These are phyloP conservation scores for Phenganax marumi DNA, from an alignment of 92 coral and sea anemone genomes.

Conservation along the genomic window DNA sequence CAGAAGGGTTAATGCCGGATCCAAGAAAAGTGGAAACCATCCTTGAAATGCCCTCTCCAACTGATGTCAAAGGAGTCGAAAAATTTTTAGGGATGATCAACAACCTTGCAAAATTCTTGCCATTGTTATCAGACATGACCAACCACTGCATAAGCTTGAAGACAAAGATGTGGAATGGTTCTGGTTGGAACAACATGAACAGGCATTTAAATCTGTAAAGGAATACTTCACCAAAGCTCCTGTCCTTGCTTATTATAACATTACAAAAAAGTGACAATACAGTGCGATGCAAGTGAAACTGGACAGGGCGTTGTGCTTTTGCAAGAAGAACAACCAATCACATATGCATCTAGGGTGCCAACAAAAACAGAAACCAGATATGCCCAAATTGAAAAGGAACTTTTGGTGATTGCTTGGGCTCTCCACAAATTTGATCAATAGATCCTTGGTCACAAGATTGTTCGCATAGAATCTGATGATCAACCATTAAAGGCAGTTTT, in stretches of 20 bases:
- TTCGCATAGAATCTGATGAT: constrained; percentile 46
- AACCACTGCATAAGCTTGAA: constrained; percentile 48
- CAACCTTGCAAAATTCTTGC: constrained; percentile 60
- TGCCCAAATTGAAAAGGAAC: constrained; percentile 44
- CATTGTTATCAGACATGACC: constrained; percentile 60
- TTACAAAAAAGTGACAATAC: constrained; percentile 56
- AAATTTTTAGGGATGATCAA: constrained; percentile 58
- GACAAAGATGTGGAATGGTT: constrained; percentile 59
- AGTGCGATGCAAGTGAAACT: constrained; percentile 59
- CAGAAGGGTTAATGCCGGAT: constrained; percentile 55
- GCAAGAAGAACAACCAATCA: constrained; percentile 63
- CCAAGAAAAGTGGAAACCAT: constrained; percentile 58
- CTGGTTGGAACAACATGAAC: constrained; percentile 50
- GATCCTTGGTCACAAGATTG: constrained; percentile 45
- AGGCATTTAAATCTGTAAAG: constrained; percentile 57
- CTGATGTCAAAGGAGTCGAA: constrained; percentile 47
- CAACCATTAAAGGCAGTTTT: constrained; percentile 54
- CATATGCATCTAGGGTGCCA: constrained; percentile 58
- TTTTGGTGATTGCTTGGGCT: constrained; percentile 52
- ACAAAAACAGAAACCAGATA: constrained; percentile 39
- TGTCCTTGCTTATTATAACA: constrained; percentile 54
- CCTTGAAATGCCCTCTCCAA: constrained; percentile 56
- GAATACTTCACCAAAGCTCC: constrained; percentile 48
- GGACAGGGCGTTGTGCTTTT: constrained; percentile 58
- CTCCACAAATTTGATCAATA: constrained; percentile 60